These are phyloP conservation scores for Paramuricea clavata DNA, from an alignment of 92 coral and sea anemone genomes.

Conservation along the genomic window DNA sequence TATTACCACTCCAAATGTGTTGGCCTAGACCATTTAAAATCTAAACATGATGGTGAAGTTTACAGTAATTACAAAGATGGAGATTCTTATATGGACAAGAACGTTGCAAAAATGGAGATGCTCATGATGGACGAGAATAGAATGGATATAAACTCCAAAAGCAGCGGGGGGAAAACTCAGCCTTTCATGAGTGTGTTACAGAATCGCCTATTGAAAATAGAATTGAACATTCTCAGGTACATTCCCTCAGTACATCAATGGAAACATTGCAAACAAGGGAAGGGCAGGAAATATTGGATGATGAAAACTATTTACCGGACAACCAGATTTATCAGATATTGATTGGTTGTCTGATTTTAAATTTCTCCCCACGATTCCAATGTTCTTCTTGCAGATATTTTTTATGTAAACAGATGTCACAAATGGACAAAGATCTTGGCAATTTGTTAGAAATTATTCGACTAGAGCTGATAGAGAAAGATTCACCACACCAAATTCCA, in stretches of 20 bases:
- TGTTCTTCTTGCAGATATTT: neutral
- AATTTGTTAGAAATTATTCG: slow-evolving; percentile 3
- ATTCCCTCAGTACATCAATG: neutral
- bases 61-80: slow-evolving; percentile 9
- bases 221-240: neutral
- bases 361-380: neutral
- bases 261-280: neutral
- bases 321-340: neutral
- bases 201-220: neutral
- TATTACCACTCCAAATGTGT: slow-evolving; percentile 22
- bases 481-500: neutral
- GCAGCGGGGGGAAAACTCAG: neutral
- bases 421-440: slow-evolving; percentile 13
- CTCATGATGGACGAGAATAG: neutral
- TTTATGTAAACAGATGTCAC: neutral
- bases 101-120: slow-evolving; percentile 18
- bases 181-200: neutral
- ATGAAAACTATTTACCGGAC: neutral
- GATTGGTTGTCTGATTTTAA: neutral
- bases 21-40: neutral
- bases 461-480: neutral
- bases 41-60: slow-evolving; percentile 4
- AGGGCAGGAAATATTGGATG: neutral
- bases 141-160: neutral
- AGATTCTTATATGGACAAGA: neutral